Conservation (phyloP, 1,140 invertebrate species). For the Drosophila saltans region DNA sequence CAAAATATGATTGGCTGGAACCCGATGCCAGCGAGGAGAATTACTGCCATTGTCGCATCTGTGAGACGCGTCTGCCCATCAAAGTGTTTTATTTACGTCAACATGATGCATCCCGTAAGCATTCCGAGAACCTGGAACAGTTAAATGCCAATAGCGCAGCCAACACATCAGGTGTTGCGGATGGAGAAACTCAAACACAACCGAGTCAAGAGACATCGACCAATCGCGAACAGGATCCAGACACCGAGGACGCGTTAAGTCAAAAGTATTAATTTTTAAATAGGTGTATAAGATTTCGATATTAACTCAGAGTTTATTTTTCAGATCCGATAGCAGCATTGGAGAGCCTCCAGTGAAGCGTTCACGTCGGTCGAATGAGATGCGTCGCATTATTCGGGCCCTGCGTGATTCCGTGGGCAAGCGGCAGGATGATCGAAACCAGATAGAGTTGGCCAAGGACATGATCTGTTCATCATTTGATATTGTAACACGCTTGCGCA, state of each 20-base stretch:
- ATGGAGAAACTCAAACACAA: not conserved
- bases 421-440: slow-evolving; percentile 49
- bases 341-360: slow-evolving; percentile 52
- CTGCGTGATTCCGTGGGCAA: slow-evolving; percentile 53
- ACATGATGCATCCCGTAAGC: slow-evolving; percentile 60
- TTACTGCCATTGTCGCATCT: slow-evolving; percentile 55
- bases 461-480: slow-evolving; percentile 72
- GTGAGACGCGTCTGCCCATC: slow-evolving; percentile 60
- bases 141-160: not conserved
- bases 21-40: slow-evolving; percentile 63
- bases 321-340: slow-evolving; percentile 57
- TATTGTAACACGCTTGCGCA: slow-evolving; percentile 58
- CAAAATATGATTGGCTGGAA: slow-evolving; percentile 64
- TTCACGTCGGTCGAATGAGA: slow-evolving; percentile 44
- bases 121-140: slow-evolving; percentile 42
- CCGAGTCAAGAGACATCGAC: slow-evolving; percentile 5
- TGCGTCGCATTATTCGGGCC: slow-evolving; percentile 50
- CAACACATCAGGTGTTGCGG: not conserved
- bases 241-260: slow-evolving; percentile 55
- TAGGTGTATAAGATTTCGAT: not conserved
- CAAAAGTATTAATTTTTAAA: slow-evolving; percentile 35
- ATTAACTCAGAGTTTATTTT: not conserved
- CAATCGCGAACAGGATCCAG: slow-evolving; percentile 35
- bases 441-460: slow-evolving; percentile 64
- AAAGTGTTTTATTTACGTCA: slow-evolving; percentile 64